A percentile compares a stretch with the other conserved stretches of the same genome.
phyloP scores from a whole-genome alignment of 2,888 invertebrate genomes.

The Orchesella flavescens region DNA sequence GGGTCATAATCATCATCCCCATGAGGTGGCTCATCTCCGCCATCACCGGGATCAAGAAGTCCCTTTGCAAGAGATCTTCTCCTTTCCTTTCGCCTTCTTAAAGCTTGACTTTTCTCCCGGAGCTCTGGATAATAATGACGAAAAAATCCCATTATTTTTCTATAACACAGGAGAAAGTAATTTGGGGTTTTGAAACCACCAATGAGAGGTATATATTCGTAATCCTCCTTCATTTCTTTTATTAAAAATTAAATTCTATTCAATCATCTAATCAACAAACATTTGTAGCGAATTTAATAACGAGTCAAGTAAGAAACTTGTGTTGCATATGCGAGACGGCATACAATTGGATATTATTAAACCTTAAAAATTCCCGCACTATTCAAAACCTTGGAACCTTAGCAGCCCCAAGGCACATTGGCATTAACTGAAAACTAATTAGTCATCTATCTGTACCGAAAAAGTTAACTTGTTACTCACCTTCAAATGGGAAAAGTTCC shows the following conservation, averaged over 20 bases:
- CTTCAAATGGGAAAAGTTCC: slow-evolving; percentile 90
- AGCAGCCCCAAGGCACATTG: too few species aligned
- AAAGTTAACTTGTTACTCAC: slow-evolving; percentile 18
- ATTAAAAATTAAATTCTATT: too few species aligned
- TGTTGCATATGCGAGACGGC: too few species aligned
- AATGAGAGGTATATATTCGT: neutral
- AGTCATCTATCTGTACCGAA: too few species aligned
- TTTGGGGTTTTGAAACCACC: neutral
- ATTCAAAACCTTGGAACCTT: too few species aligned
- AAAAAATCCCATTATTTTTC: slow-evolving; percentile 24
- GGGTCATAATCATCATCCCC: slow-evolving; percentile 48
- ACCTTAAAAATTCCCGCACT: too few species aligned
- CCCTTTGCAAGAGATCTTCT: slow-evolving; percentile 54
- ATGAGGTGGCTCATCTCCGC: slow-evolving; percentile 21
- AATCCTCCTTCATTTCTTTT: too few species aligned
- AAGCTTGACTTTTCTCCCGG: slow-evolving; percentile 68
- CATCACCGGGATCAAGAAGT: slow-evolving; percentile 35
- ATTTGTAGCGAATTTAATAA: too few species aligned
- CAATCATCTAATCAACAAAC: too few species aligned
- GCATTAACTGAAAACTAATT: too few species aligned
- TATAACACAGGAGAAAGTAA: slow-evolving; percentile 19
- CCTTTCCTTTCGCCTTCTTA: slow-evolving; percentile 66
- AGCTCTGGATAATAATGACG: slow-evolving; percentile 58
- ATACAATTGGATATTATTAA: too few species aligned
- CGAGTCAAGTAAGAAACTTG: too few species aligned